Conservation (phyloP, 2,113 vertebrate genomes). For the Glaucidium brasilianum region DNA sequence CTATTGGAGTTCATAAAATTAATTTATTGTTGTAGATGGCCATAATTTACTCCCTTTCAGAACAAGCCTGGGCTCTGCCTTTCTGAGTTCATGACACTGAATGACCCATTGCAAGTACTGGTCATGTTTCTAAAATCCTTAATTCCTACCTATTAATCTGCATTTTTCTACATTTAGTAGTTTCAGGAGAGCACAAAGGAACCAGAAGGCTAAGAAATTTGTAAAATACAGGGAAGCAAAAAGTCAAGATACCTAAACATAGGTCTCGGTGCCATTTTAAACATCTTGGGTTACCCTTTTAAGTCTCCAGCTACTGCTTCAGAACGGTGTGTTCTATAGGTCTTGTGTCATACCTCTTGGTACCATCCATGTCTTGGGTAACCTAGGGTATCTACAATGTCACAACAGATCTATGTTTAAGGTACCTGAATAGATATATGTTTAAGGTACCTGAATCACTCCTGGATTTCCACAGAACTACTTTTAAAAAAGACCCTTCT, state of each 20-base stretch:
- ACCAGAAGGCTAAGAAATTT: neutral
- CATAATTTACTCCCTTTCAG: neutral
- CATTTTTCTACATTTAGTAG: neutral
- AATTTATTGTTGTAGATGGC: neutral
- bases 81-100: neutral
- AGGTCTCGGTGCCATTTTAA: neutral
- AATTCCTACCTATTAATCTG: neutral
- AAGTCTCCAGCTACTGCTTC: neutral
- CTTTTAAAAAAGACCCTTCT: neutral
- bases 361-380: neutral
- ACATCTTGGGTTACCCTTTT: neutral
- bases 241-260: neutral
- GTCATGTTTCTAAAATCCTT: neutral
- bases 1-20: neutral
- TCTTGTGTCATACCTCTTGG: neutral
- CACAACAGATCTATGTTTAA: neutral
- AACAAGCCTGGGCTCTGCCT: neutral
- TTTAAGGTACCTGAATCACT: neutral
- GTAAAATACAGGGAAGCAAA: neutral
- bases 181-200: neutral
- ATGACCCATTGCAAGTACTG: neutral
- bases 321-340: neutral
- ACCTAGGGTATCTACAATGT: neutral
- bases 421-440: neutral
- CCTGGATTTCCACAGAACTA: neutral